Evolutionary conservation across 2,888 invertebrate species (phyloP).

Genomic region (Rhabditoides inermis): DNA sequence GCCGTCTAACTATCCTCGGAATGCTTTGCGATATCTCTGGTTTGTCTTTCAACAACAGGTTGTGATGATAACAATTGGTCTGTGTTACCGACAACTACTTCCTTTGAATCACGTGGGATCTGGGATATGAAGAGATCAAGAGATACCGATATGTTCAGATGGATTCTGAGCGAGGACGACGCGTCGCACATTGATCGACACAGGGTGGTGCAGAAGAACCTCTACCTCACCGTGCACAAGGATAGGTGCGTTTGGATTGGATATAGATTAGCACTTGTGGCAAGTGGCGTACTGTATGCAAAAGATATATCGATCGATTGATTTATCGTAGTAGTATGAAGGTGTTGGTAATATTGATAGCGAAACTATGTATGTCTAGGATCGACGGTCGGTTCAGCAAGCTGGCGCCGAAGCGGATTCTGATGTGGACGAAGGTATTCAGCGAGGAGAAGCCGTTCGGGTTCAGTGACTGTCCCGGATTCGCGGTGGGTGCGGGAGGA

Average conservation of each 20-base stretch:
- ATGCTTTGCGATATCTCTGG: too few species aligned
- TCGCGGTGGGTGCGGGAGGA: conserved; percentile 20
- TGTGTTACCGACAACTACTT: too few species aligned
- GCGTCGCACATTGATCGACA: conserved; percentile 15
- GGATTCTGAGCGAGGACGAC: conserved; percentile 28
- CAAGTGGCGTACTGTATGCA: not conserved
- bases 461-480: conserved; percentile 24
- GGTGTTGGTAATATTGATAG: not conserved
- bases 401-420: conserved; percentile 33
- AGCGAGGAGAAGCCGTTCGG: conserved; percentile 1
- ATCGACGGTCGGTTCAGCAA: conserved; percentile 26
- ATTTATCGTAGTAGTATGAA: not conserved
- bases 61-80: too few species aligned
- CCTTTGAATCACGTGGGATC: too few species aligned
- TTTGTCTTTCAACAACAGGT: too few species aligned
- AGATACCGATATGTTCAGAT: too few species aligned
- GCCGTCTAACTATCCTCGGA: too few species aligned
- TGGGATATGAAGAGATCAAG: too few species aligned
- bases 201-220: conserved; percentile 20
- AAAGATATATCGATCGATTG: not conserved
- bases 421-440: conserved; percentile 45
- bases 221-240: conserved; percentile 29
- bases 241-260: conserved; percentile 1
- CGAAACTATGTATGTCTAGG: conserved; percentile 10
- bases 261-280: not conserved